Evolutionary conservation across 2,888 invertebrate genomes (phyloP).

Genomic region (Orchesella flavescens): DNA sequence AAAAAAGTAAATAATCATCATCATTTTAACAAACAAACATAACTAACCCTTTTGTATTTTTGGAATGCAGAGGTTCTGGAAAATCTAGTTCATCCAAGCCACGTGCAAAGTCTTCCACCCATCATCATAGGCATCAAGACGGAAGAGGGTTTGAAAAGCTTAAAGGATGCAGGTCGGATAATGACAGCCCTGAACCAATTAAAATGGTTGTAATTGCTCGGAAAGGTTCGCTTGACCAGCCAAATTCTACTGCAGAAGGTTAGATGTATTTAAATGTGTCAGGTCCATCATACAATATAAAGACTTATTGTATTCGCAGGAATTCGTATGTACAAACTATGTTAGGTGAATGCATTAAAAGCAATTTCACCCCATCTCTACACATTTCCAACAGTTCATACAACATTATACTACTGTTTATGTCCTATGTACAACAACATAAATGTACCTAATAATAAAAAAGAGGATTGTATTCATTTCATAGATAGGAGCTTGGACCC

Average conservation of each 20-base stretch:
- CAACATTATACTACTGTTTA: not conserved
- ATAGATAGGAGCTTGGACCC: conserved; percentile 34
- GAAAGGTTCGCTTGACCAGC: not conserved
- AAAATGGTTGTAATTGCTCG: conserved; percentile 28
- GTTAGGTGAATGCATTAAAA: no score
- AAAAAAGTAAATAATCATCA: no score
- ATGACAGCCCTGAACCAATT: conserved; percentile 49
- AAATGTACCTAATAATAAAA: no score
- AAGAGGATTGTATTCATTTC: not conserved
- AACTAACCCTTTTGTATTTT: not conserved
- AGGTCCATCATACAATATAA: not conserved
- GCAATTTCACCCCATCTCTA: not conserved
- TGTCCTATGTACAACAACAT: not conserved
- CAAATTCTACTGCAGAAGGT: not conserved
- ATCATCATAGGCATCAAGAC: not conserved
- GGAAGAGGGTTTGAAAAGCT: not conserved
- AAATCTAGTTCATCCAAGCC: conserved; percentile 33
- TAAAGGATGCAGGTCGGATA: conserved; percentile 35
- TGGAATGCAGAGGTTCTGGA: not conserved
- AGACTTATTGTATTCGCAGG: no score
- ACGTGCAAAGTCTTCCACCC: conserved; percentile 47
- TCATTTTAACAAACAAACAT: no score
- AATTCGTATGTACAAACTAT: no score
- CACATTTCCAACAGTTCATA: not conserved
- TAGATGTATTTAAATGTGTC: not conserved